Conservation (phyloP, 2,888 invertebrate species). For the Drosophila peninsularis region DNA sequence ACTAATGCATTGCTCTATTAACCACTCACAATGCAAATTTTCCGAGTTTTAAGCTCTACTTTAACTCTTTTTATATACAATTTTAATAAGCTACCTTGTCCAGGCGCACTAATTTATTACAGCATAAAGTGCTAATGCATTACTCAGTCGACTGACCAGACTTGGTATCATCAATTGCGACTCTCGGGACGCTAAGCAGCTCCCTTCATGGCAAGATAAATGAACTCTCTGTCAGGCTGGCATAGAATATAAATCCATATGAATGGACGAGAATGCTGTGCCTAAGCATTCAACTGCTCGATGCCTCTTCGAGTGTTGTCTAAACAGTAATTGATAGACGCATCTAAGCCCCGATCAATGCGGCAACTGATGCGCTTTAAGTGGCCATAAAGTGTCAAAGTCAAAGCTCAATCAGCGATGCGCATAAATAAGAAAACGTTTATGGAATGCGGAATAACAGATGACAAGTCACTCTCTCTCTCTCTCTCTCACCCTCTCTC, state of each 20-base stretch:
- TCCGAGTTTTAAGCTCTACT: not conserved
- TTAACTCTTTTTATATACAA: not conserved
- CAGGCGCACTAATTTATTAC: not conserved
- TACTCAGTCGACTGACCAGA: not conserved
- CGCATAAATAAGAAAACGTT: slow-evolving; percentile 53
- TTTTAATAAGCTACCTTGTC: slow-evolving; percentile 1
- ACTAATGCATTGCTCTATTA: not conserved
- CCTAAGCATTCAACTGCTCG: not conserved
- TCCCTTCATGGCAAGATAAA: not conserved
- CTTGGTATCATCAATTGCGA: not conserved
- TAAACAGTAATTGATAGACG: slow-evolving; percentile 20
- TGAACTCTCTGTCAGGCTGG: not conserved
- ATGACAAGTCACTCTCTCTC: slow-evolving; percentile 8
- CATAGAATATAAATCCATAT: not conserved
- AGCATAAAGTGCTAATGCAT: not conserved
- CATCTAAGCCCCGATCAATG: slow-evolving; percentile 30
- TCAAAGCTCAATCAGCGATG: slow-evolving; percentile 63
- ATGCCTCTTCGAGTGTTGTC: not conserved
- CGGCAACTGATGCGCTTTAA: slow-evolving; percentile 11
- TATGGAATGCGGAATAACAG: slow-evolving; percentile 66
- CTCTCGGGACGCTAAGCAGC: not conserved
- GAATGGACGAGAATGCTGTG: not conserved
- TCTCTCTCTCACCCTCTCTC: not conserved
- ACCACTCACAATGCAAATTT: not conserved
- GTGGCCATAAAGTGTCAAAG: slow-evolving; percentile 39